Base-by-base conservation (phyloP, 2,888 invertebrate genomes). In the Onchidella celtica region DNA sequence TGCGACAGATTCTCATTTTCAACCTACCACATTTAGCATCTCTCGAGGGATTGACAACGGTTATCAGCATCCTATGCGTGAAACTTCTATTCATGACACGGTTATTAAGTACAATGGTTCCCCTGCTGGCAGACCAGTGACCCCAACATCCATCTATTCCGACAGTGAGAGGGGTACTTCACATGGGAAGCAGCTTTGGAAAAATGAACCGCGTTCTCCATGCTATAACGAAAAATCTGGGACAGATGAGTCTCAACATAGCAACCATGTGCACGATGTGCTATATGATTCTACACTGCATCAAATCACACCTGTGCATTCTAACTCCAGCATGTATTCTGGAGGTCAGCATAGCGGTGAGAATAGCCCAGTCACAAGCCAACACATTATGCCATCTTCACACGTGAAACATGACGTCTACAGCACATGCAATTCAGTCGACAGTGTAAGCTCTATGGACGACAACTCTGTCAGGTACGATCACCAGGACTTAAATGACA, bases 401-500 rank as follows among this genome's bases (percentile, higher is more conserved):
- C n/a, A n/a, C n/a, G n/a, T n/a, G n/a, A n/a, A n/a, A n/a, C n/a
- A n/a, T n/a, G n/a, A n/a, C n/a, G n/a, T n/a, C n/a, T n/a, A n/a
- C n/a, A n/a, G n/a, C n/a, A n/a, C n/a, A n/a, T n/a, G n/a, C n/a
- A n/a, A n/a, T n/a, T 47, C 47, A 47, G 72, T 57, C 24, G 40
- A 38, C 14, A 34, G 29, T 14, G 72, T 57, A 2, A 21, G 27
- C 21, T 4, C 34, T 0, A 6, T 11, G 2, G 34, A 57, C 34
- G 32, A 14, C 70, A 47, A 17, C 47, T n/a, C n/a, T 27, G 55
- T 47, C 55, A 47, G 55, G n/a, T 72, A 57, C 11, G 72, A 72
- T 1, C 32, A 55, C 27, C 57, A 55, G 0, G 72, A 72, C n/a
- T 34, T 55, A 34, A 72, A 57, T 32, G 34, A 57, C 57, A 29